phyloP scores from a whole-genome alignment of 64 coral and sea anemone genomes.

The Dendrophyllia cribrosa region DNA sequence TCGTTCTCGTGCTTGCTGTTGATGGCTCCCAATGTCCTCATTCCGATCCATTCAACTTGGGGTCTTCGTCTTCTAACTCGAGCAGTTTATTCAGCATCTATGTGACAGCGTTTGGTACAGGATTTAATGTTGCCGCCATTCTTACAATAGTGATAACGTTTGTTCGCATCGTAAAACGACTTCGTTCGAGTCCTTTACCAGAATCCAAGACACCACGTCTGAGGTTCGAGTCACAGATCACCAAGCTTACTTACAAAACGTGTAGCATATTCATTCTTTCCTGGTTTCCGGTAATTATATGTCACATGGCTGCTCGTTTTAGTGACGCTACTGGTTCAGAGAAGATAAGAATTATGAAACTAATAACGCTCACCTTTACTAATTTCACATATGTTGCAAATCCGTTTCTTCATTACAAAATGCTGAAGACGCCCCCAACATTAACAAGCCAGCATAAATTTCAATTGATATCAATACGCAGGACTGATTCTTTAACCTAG shows the following conservation, averaged over 20 bases:
- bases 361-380: background rate
- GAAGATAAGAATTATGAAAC: background rate
- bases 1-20: background rate
- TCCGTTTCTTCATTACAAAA: conserved; percentile 2
- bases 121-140: background rate
- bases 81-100: background rate
- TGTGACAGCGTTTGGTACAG: background rate
- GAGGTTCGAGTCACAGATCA: background rate
- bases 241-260: conserved; percentile 19
- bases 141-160: background rate
- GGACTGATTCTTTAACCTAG: background rate
- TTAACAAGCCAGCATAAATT: background rate
- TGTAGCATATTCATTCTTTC: background rate
- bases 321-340: background rate
- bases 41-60: conserved; percentile 12
- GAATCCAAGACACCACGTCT: background rate
- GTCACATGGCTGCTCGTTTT: background rate
- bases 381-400: background rate
- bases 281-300: conserved; percentile 17
- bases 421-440: background rate
- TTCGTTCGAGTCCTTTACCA: background rate
- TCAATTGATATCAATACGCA: background rate
- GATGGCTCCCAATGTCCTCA: background rate
- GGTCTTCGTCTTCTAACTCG: background rate
- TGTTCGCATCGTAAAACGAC: background rate